A percentile compares a stretch with the other conserved stretches of the same genome.
Conservation (phyloP, 2,888 invertebrate species). For the Zygaena filipendulae region DNA sequence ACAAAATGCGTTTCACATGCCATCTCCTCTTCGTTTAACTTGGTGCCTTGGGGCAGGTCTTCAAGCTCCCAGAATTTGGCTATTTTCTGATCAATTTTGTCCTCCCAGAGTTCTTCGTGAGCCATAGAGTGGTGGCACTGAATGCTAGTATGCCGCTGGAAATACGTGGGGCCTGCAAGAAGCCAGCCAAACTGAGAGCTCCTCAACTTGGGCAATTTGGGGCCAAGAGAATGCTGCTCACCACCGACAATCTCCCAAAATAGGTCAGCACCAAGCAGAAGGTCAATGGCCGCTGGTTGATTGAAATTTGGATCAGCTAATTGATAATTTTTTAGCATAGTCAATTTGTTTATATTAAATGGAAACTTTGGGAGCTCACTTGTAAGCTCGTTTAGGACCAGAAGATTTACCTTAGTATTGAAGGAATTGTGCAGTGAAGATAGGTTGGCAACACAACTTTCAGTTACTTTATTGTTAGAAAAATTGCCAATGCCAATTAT, state of each 20-base stretch:
- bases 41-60: constrained; percentile 3
- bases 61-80: constrained; percentile 8
- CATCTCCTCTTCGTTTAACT: background rate
- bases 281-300: constrained; percentile 12
- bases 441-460: constrained; percentile 12
- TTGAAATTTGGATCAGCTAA: constrained; percentile 17
- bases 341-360: constrained; percentile 6
- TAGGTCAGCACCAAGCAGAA: constrained; percentile 16
- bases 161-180: constrained; percentile 1
- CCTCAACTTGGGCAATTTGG: background rate
- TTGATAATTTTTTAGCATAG: constrained; percentile 10
- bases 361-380: constrained; percentile 12
- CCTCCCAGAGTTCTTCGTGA: too few species aligned
- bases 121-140: background rate
- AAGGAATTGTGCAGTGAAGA: constrained; percentile 10
- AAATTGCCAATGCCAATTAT: constrained; percentile 16
- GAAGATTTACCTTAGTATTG: constrained; percentile 2
- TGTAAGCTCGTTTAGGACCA: constrained; percentile 12
- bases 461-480: constrained; percentile 6
- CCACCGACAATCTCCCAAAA: constrained; percentile 15
- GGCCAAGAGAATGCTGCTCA: constrained; percentile 6
- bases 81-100: constrained; percentile 1
- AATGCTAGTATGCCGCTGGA: background rate
- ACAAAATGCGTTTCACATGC: constrained; percentile 7
- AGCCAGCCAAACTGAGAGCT: constrained; percentile 6